A percentile compares a stretch with the other conserved stretches of the same genome.
These are phyloP conservation scores for Acrossocheilus wenchowensis DNA, from an alignment of 2,797 vertebrate genomes.

Conservation along the genomic window DNA sequence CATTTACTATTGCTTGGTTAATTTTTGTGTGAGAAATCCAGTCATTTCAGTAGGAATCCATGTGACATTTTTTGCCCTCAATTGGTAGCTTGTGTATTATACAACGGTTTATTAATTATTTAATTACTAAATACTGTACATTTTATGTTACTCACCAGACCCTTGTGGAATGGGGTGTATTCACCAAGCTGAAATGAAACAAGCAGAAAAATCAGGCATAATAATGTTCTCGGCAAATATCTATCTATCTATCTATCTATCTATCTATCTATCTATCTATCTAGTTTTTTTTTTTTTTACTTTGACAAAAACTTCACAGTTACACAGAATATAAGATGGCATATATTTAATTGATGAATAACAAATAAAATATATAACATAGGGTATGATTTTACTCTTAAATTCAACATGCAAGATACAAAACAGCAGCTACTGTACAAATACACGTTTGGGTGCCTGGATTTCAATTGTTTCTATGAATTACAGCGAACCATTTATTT, in stretches of 20 bases:
- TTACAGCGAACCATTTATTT: neutral
- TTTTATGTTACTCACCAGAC: slow-evolving; percentile 66
- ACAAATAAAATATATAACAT: neutral
- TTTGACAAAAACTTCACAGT: too few species aligned
- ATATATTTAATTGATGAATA: too few species aligned
- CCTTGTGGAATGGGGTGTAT: slow-evolving; percentile 74
- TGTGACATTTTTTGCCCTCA: neutral
- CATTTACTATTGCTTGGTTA: neutral
- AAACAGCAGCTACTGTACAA: neutral
- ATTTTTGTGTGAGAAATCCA: neutral
- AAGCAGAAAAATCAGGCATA: neutral
- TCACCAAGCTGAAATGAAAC: slow-evolving; percentile 83
- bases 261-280: too few species aligned
- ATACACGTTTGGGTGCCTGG: neutral
- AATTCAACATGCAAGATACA: neutral
- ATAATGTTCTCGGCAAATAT: neutral
- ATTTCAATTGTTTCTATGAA: neutral
- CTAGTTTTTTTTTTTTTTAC: too few species aligned
- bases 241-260: neutral
- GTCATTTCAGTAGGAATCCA: neutral
- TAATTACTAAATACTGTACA: neutral
- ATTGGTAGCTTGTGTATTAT: neutral
- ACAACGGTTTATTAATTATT: neutral
- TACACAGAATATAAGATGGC: too few species aligned
- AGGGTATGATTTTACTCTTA: neutral